phyloP scores from a whole-genome alignment of 2,113 vertebrate species.

The Notarius lentiginosus region DNA sequence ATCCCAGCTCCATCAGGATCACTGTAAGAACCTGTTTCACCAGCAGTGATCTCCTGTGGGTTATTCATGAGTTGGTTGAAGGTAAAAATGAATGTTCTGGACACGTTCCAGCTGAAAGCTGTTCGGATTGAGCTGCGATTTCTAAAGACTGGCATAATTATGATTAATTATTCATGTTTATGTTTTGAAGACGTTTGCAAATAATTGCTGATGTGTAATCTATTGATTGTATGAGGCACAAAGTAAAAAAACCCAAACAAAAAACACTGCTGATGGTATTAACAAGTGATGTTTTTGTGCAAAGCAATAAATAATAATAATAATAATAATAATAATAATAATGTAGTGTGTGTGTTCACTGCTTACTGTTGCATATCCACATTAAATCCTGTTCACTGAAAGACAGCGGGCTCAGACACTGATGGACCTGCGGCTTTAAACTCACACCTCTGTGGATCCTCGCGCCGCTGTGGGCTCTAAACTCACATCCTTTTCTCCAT shows the following conservation, averaged over 20 bases:
- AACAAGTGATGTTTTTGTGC: neutral
- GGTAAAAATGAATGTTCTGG: neutral
- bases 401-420: neutral
- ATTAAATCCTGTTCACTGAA: neutral
- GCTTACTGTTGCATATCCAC: neutral
- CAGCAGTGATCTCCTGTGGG: neutral
- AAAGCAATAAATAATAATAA: neutral
- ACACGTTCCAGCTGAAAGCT: neutral
- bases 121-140: neutral
- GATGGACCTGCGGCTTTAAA: neutral
- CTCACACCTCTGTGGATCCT: neutral
- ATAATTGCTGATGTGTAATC: neutral
- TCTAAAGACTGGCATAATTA: neutral
- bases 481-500: neutral
- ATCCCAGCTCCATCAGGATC: too few relatives aligned
- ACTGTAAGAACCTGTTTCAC: neutral
- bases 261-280: too few relatives aligned
- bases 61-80: neutral
- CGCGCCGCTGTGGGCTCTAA: neutral
- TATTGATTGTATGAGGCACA: neutral
- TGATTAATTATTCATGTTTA: neutral
- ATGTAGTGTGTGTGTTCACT: neutral
- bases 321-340: neutral
- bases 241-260: fast-evolving
- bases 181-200: neutral